Percentiles rank a stretch among this genome's conserved stretches.
phyloP scores from a whole-genome alignment of 2,888 invertebrate species.

The Enchytraeus crypticus region DNA sequence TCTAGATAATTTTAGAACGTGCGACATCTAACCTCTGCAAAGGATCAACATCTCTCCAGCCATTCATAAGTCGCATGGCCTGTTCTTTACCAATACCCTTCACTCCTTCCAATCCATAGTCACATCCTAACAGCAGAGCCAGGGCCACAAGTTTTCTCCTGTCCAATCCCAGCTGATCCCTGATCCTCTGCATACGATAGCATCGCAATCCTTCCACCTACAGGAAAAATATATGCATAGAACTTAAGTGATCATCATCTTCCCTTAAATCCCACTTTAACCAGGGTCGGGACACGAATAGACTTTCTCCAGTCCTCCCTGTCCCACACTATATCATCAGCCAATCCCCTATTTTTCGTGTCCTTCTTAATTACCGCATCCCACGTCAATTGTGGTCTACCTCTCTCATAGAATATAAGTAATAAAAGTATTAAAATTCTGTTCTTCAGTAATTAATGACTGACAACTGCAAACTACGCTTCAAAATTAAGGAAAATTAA shows the following conservation, averaged over 20 bases:
- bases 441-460: too few species aligned
- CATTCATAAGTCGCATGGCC: conserved; percentile 1
- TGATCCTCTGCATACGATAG: conserved; percentile 7
- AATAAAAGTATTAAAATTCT: too few species aligned
- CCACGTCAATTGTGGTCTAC: too few species aligned
- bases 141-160: neutral
- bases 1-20: neutral
- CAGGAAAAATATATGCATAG: too few species aligned
- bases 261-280: too few species aligned
- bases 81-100: conserved; percentile 3
- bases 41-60: conserved; percentile 5
- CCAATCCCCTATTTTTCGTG: too few species aligned
- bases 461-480: too few species aligned
- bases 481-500: too few species aligned
- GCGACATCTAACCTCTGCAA: neutral
- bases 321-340: too few species aligned
- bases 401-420: neutral
- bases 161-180: neutral
- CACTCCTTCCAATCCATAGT: conserved; percentile 8
- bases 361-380: too few species aligned
- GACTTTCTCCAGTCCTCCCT: too few species aligned
- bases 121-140: conserved; percentile 9
- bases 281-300: too few species aligned
- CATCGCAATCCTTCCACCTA: conserved; percentile 1
- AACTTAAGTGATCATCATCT: neutral